phyloP scores from a whole-genome alignment of 2,113 vertebrate species.

The Steatornis caripensis region DNA sequence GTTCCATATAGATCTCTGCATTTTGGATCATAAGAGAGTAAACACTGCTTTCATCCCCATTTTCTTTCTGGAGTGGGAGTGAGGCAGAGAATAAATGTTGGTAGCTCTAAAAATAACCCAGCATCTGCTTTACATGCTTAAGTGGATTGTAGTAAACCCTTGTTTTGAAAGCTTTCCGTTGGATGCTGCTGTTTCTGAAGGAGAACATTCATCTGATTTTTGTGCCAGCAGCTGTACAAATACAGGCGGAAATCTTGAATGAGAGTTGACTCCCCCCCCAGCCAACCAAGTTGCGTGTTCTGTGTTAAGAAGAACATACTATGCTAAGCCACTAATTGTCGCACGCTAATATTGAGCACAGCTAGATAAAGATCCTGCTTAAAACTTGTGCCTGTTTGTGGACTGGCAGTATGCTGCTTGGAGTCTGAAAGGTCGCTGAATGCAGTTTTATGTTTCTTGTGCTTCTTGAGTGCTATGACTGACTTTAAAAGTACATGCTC shows the following conservation, averaged over 20 bases:
- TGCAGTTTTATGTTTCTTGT: too few species aligned
- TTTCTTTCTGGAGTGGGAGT: neutral
- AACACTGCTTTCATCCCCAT: neutral
- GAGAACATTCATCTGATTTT: neutral
- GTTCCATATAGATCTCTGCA: neutral
- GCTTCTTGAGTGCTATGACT: neutral
- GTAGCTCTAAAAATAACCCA: constrained; percentile 27
- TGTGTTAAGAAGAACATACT: neutral
- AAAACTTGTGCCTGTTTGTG: neutral
- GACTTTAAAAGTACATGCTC: neutral
- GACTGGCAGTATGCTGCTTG: rapidly evolving
- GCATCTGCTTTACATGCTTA: neutral
- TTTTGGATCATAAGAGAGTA: neutral
- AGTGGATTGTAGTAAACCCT: neutral
- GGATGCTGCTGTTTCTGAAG: neutral
- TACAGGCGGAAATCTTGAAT: neutral
- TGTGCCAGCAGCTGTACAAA: constrained; percentile 6
- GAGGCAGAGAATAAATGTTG: neutral
- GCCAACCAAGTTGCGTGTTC: neutral
- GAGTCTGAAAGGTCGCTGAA: neutral
- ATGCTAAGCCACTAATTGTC: neutral
- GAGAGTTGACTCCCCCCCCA: neutral
- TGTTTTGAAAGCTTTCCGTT: neutral
- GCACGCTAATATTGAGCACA: rapidly evolving
- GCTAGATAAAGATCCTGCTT: rapidly evolving